These are phyloP conservation scores for Anarrhichthys ocellatus DNA, from an alignment of 2,113 vertebrate genomes.

Conservation along the genomic window DNA sequence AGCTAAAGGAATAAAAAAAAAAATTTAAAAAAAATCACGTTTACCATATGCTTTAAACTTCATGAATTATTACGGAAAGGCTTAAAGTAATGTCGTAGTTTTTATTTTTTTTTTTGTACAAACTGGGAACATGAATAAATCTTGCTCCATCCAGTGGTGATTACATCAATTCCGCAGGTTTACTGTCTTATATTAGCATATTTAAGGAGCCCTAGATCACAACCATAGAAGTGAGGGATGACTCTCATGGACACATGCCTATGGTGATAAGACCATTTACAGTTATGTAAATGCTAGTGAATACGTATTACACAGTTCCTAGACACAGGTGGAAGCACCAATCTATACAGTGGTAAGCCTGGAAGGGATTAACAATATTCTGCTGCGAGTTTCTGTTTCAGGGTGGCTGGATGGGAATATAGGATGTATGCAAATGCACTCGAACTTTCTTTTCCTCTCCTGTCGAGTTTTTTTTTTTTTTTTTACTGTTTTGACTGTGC, in stretches of 20 bases:
- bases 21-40: neutral
- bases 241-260: neutral
- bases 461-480: constrained; percentile 15
- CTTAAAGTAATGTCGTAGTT: neutral
- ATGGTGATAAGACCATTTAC: constrained; percentile 1
- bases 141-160: neutral
- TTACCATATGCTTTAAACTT: neutral
- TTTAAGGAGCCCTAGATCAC: constrained; percentile 4
- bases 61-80: neutral
- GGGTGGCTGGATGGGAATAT: constrained; percentile 20
- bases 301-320: constrained; percentile 26
- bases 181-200: neutral
- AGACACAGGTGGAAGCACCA: neutral
- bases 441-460: constrained; percentile 51
- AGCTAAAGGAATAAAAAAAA: constrained; percentile 78
- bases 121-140: neutral
- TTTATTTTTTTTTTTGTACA: neutral
- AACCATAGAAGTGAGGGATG: constrained; percentile 4
- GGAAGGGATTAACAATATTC: constrained; percentile 9
- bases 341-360: neutral
- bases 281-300: constrained; percentile 7
- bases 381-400: constrained; percentile 2
- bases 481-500: constrained; percentile 13
- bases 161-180: neutral
- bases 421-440: constrained; percentile 58